Evolutionary conservation across 30 jellyfish, hydroid and myxozoan genomes (phyloP).

Genomic region (Morbakka virulenta): DNA sequence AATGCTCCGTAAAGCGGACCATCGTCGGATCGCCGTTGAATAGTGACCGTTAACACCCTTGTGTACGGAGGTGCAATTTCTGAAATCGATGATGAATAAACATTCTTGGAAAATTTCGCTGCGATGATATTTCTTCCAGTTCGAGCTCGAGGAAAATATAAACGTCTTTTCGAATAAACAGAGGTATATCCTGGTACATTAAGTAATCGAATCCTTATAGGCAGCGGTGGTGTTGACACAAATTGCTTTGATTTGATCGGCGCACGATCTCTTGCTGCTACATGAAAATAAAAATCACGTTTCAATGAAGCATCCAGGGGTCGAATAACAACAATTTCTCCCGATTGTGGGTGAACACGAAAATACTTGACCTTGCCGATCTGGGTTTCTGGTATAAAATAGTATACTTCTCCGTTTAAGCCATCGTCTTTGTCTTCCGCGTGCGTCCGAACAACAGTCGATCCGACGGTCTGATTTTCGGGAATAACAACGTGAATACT

Average conservation of each 20-base stretch:
- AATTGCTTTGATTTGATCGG: constrained; percentile 10
- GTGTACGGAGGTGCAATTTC: constrained; percentile 83
- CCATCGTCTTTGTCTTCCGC: constrained; percentile 70
- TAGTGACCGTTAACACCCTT: constrained; percentile 41
- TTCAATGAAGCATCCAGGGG: constrained; percentile 37
- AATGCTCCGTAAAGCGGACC: constrained; percentile 17
- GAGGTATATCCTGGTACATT: constrained; percentile 14
- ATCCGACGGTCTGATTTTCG: constrained; percentile 50
- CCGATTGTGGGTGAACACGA: constrained; percentile 61
- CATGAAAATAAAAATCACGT: constrained; percentile 11
- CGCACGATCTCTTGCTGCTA: constrained; percentile 58
- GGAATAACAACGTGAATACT: constrained; percentile 13
- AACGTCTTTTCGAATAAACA: constrained; percentile 42
- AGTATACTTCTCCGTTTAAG: constrained; percentile 50
- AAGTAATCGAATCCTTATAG: constrained; percentile 17
- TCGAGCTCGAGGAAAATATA: neutral
- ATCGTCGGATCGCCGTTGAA: neutral
- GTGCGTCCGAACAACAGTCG: constrained; percentile 7
- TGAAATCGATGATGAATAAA: constrained; percentile 23
- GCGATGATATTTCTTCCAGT: no score
- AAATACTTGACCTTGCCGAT: constrained; percentile 31
- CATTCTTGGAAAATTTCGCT: constrained; percentile 6
- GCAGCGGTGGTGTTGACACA: constrained; percentile 29
- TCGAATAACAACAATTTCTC: constrained; percentile 45
- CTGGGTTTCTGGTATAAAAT: constrained; percentile 43